Conservation (phyloP, 2,113 vertebrate genomes). For the Alosa alosa region DNA sequence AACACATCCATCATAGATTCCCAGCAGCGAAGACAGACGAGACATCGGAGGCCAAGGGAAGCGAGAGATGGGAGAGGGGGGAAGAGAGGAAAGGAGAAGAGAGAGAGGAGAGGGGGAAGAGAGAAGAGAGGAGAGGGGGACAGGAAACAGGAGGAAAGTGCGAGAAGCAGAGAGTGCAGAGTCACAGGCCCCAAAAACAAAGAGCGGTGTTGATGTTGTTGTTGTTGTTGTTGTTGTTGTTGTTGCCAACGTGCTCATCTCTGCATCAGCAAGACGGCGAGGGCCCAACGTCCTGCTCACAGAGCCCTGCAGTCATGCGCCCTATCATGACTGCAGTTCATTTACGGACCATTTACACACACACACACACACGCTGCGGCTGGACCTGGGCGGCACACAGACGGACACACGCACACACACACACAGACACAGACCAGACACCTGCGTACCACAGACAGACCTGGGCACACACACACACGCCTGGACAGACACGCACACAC, state of each 20-base stretch:
- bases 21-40: not conserved
- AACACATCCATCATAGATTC: slow-evolving; percentile 9
- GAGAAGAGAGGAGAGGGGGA: not conserved
- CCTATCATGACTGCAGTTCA: not conserved
- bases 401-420: not conserved
- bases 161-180: not conserved
- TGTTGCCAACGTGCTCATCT: not conserved
- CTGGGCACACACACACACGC: too few species aligned
- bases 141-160: not conserved
- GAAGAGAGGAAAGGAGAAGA: not conserved
- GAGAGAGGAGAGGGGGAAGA: not conserved
- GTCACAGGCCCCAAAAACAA: not conserved
- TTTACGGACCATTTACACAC: slow-evolving; percentile 12
- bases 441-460: too few species aligned
- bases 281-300: not conserved
- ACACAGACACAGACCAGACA: not conserved
- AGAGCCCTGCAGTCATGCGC: not conserved
- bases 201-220: not conserved
- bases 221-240: too few species aligned
- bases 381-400: too few species aligned
- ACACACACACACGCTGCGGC: not conserved
- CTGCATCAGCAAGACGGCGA: not conserved
- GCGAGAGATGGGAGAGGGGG: too few species aligned
- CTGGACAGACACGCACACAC: too few species aligned
- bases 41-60: not conserved